Conservation (phyloP, 2,888 invertebrate species). For the Tipula vernalis region DNA sequence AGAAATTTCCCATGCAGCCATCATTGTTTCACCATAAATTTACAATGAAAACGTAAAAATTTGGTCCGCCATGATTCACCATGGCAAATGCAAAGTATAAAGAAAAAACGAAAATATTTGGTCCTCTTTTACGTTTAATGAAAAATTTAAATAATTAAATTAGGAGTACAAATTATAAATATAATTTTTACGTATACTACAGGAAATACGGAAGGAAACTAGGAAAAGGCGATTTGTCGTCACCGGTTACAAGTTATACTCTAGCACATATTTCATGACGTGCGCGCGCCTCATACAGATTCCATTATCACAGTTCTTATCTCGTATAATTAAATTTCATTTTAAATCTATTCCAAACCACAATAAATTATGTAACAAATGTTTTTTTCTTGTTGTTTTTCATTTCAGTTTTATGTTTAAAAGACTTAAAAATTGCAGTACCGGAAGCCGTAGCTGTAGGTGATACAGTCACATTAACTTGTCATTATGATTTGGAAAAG, state of each 20-base stretch:
- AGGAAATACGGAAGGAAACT: too few species aligned
- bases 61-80: not conserved
- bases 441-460: slow-evolving; percentile 21
- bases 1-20: not conserved
- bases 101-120: not conserved
- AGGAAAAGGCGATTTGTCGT: too few species aligned
- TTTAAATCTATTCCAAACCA: not conserved
- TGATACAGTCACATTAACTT: slow-evolving; percentile 20
- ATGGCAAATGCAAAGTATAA: too few species aligned
- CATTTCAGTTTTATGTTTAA: slow-evolving; percentile 18
- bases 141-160: not conserved
- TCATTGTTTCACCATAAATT: not conserved
- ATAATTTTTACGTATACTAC: not conserved
- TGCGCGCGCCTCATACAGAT: not conserved
- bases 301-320: not conserved
- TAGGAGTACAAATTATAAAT: not conserved
- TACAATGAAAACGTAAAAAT: not conserved
- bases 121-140: not conserved
- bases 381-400: not conserved
- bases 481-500: slow-evolving; percentile 21
- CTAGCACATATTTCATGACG: not conserved
- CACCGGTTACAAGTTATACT: not conserved
- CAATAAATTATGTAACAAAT: not conserved
- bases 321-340: not conserved
- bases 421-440: slow-evolving; percentile 20